Evolutionary conservation across 1,140 invertebrate genomes (phyloP), one percentile per base, ranked within the genome.

Genomic region (Drepana arcuata): DNA sequence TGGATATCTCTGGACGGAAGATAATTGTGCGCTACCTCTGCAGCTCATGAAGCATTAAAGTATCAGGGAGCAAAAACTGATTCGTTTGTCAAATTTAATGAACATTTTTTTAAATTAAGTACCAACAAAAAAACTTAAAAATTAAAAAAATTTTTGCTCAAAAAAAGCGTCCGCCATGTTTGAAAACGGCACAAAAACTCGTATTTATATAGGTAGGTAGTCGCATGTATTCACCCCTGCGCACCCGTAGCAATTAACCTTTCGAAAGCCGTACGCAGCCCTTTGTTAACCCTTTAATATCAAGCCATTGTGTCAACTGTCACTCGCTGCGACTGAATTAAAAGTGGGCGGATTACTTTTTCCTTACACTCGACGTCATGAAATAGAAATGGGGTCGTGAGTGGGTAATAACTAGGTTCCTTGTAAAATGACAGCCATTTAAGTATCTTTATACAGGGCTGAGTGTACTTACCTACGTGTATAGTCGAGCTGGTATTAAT

Each of bases 161-260:
- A n/a, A n/a, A n/a, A n/a, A n/a, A n/a, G n/a, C n/a, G n/a, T n/a
- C n/a, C n/a, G n/a, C n/a, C n/a, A n/a, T n/a, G n/a, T n/a, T n/a
- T n/a, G n/a, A n/a, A n/a, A n/a, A n/a, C n/a, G n/a, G n/a, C n/a
- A n/a, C n/a, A n/a, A n/a, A n/a, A n/a, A n/a, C n/a, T n/a, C n/a
- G n/a, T n/a, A n/a, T n/a, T n/a, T n/a, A n/a, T n/a, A n/a, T n/a
- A n/a, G n/a, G n/a, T n/a, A n/a, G n/a, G n/a, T n/a, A n/a, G n/a
- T n/a, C n/a, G n/a, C n/a, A 41, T 44, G 31, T 51, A 42, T 16
- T 26, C 18, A 34, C 11, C 37, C 37, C 40, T 29, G 26, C 41
- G 54, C 62, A 56, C 66, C 66, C 69, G 66, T 63, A 63, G 65
- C 64, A 69, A 72, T 77, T 77, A 77, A 64, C 72, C 72, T 65